Conservation (phyloP, 2,797 vertebrate species). For the Tapirus indicus region DNA sequence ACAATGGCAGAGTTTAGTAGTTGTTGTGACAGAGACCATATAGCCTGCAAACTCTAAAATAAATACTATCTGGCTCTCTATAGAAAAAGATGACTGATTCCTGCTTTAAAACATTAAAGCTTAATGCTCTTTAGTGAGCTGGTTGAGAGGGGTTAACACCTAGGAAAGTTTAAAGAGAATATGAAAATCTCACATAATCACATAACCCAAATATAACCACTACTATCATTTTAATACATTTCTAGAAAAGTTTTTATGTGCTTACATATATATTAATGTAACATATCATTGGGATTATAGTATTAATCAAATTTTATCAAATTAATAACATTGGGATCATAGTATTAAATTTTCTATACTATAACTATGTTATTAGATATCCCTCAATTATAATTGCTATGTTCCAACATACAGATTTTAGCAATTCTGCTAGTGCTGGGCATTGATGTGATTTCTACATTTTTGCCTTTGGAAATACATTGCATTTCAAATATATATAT, state of each 20-base stretch:
- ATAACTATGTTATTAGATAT: not conserved
- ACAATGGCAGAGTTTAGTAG: not conserved
- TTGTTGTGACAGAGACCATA: not conserved
- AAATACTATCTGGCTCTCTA: not conserved
- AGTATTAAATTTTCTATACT: not conserved
- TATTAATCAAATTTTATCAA: not conserved
- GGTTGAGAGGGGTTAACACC: not conserved
- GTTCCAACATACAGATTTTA: slow-evolving; percentile 9
- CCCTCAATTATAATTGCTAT: not conserved
- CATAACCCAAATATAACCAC: not conserved
- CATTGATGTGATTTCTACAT: not conserved
- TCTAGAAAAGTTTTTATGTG: not conserved
- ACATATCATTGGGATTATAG: not conserved
- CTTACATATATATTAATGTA: not conserved
- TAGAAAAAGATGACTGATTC: not conserved
- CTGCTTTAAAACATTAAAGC: not conserved
- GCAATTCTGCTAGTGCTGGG: not conserved
- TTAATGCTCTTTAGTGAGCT: not conserved
- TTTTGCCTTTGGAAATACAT: not conserved
- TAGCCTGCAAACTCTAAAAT: not conserved
- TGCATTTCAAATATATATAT: not conserved
- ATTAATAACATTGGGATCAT: not conserved
- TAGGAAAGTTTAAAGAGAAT: not conserved
- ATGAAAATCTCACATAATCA: not conserved
- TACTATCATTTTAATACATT: not conserved